Conservation (phyloP, 2,113 vertebrate species). For the Micromys minutus region DNA sequence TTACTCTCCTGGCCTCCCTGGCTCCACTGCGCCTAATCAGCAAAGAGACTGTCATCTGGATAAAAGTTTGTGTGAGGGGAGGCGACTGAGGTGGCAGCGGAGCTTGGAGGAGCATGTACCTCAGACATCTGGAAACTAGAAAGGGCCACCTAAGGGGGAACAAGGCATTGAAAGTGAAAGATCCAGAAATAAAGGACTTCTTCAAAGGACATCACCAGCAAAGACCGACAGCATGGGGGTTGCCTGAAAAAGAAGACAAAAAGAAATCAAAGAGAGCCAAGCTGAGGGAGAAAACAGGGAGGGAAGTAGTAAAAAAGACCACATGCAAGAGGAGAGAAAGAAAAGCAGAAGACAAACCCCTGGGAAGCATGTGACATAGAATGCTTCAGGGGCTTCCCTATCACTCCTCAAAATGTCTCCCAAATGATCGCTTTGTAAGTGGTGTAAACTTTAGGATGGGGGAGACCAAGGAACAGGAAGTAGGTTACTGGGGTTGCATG, state of each 20-base stretch:
- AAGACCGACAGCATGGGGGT: neutral
- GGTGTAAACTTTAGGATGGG: neutral
- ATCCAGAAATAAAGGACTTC: slow-evolving; percentile 5
- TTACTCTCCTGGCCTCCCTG: slow-evolving; percentile 5
- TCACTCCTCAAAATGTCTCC: neutral
- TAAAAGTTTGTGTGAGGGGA: neutral
- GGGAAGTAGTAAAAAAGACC: neutral
- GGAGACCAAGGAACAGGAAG: neutral
- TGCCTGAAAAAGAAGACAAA: neutral
- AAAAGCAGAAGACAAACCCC: neutral
- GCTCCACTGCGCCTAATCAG: neutral
- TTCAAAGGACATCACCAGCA: neutral
- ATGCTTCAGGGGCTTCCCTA: neutral
- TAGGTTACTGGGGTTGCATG: neutral
- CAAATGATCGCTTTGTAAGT: neutral
- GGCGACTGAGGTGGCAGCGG: neutral
- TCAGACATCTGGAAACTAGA: neutral
- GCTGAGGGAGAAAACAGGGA: neutral
- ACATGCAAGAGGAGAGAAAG: neutral
- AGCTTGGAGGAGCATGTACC: neutral
- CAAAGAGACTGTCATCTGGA: neutral
- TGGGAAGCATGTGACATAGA: neutral
- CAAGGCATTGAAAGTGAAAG: neutral
- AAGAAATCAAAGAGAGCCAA: neutral
- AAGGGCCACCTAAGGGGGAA: neutral